These are phyloP conservation scores for Holotrichia oblita DNA, from an alignment of 1,140 invertebrate genomes.

Conservation along the genomic window DNA sequence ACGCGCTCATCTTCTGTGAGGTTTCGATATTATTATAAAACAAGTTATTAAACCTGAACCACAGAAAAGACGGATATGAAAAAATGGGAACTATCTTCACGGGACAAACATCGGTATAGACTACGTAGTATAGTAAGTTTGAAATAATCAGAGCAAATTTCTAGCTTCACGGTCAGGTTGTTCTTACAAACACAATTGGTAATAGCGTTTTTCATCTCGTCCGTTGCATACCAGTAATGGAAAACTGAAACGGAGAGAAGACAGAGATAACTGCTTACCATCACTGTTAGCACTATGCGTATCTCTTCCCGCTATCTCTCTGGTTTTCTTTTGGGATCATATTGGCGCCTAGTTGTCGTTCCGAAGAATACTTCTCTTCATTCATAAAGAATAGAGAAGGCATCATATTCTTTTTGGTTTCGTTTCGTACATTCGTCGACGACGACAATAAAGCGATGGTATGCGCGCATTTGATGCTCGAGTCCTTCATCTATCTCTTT, in stretches of 20 bases:
- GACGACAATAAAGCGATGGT: neutral
- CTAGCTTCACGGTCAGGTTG: conserved; percentile 6
- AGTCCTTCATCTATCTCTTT: neutral
- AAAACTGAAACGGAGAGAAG: neutral
- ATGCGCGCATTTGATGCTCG: neutral
- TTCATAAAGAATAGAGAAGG: conserved; percentile 29
- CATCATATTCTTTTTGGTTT: conserved; percentile 31
- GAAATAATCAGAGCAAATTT: conserved; percentile 22
- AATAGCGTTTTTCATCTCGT: conserved; percentile 32
- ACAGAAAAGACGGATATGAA: neutral
- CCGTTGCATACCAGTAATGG: neutral
- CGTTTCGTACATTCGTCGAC: conserved; percentile 20
- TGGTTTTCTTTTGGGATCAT: conserved; percentile 3
- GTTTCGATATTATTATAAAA: neutral
- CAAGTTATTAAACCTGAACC: conserved; percentile 8
- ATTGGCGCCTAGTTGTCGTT: conserved; percentile 34
- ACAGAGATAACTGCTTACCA: neutral
- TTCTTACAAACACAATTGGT: conserved; percentile 26
- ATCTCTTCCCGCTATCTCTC: conserved; percentile 23
- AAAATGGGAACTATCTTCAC: neutral
- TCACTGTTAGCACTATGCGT: neutral
- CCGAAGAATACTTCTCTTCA: conserved; percentile 28
- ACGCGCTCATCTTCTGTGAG: no score
- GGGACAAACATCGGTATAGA: neutral
- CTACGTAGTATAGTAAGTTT: neutral